Evolutionary conservation across 2,888 invertebrate species (phyloP).

Genomic region (Polydrusus cervinus): DNA sequence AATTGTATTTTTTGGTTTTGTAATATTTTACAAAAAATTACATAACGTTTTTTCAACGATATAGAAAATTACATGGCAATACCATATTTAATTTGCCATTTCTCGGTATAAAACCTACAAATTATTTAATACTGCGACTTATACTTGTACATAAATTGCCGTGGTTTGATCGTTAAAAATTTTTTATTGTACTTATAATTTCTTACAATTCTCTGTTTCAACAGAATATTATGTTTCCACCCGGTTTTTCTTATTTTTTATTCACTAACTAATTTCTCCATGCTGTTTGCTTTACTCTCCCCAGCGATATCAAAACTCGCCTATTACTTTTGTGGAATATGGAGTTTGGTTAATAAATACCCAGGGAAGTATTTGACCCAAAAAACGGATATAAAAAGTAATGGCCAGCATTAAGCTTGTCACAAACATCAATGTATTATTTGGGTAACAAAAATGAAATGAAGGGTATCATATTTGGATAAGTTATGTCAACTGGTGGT

Average conservation of each 20-base stretch:
- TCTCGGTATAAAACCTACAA: no score
- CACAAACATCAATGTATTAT: constrained; percentile 4
- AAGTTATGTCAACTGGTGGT: not conserved
- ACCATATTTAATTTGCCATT: no score
- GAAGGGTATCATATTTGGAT: not conserved
- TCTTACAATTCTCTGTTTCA: no score
- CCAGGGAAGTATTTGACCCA: constrained; percentile 4
- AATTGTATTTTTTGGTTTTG: no score
- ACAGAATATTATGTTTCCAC: not conserved
- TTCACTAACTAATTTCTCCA: not conserved
- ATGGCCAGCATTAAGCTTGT: constrained; percentile 5
- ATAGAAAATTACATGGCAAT: no score
- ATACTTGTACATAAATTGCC: no score
- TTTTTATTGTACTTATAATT: no score
- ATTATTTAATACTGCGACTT: no score
- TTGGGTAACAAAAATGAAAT: not conserved
- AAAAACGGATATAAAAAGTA: constrained; percentile 6
- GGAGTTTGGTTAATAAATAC: constrained; percentile 7
- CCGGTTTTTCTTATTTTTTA: not conserved
- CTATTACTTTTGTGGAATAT: constrained; percentile 10
- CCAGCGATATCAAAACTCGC: constrained; percentile 4
- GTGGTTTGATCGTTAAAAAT: no score
- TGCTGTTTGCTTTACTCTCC: constrained; percentile 1
- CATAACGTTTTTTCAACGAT: no score
- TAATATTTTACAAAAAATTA: no score